Evolutionary conservation across 2,797 vertebrate species (phyloP).

Genomic region (Vespertilio murinus): DNA sequence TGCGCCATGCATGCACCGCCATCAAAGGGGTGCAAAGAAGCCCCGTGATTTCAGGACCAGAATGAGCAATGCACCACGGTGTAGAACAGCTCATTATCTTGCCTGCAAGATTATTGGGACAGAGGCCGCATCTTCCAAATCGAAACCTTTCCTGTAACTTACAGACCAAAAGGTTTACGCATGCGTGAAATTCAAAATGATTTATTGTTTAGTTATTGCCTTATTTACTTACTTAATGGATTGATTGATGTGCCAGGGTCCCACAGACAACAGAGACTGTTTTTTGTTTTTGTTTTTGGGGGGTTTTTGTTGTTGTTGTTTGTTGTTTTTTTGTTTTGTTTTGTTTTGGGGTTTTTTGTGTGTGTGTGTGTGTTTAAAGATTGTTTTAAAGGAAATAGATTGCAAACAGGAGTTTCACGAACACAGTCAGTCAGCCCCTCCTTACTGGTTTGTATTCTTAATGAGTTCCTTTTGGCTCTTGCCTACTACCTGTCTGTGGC

Average conservation of each 20-base stretch:
- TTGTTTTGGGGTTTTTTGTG: no score
- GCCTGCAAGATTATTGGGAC: background rate
- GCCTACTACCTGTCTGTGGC: slow-evolving; percentile 56
- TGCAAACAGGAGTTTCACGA: slow-evolving; percentile 71
- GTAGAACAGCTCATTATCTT: background rate
- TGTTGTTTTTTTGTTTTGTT: background rate
- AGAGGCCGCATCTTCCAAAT: background rate
- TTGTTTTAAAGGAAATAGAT: slow-evolving; percentile 60
- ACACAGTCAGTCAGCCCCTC: slow-evolving; percentile 44
- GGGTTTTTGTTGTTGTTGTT: background rate
- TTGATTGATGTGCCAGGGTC: slow-evolving; percentile 73
- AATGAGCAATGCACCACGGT: slow-evolving; percentile 2
- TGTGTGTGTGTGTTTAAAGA: background rate
- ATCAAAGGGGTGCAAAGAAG: slow-evolving; percentile 18
- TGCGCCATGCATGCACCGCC: background rate
- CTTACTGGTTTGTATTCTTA: slow-evolving; percentile 62
- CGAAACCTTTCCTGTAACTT: slow-evolving; percentile 71
- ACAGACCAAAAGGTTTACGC: slow-evolving; percentile 68
- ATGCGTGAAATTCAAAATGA: slow-evolving; percentile 73
- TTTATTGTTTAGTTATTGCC: slow-evolving; percentile 79
- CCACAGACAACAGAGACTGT: slow-evolving; percentile 63
- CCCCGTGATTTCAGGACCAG: slow-evolving; percentile 47
- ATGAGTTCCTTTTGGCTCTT: slow-evolving; percentile 67
- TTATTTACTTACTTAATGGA: slow-evolving; percentile 80
- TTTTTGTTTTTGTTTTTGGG: no score